Evolutionary conservation across 1,140 invertebrate species (phyloP).

Genomic region (Nasonia giraulti): DNA sequence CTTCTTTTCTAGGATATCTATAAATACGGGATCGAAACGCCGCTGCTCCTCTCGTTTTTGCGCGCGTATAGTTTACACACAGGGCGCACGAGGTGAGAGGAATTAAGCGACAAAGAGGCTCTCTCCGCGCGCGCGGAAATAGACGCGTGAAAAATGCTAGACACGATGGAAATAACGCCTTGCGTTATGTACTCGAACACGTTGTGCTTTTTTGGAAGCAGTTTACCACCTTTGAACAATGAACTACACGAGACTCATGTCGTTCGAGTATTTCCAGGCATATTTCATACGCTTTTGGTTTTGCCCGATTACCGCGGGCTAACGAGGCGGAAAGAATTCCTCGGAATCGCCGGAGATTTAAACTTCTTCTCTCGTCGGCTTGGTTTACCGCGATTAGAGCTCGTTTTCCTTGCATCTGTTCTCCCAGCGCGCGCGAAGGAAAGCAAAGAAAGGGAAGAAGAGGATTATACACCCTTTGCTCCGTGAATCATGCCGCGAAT

Average conservation of each 20-base stretch:
- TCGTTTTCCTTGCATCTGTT: background rate
- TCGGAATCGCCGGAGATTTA: conserved; percentile 35
- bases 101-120: conserved; percentile 42
- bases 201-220: background rate
- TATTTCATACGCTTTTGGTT: background rate
- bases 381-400: conserved; percentile 38
- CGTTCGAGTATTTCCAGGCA: background rate
- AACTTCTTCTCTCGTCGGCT: conserved; percentile 14
- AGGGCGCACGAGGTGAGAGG: conserved; percentile 19
- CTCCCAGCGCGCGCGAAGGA: background rate
- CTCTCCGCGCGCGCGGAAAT: background rate
- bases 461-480: conserved; percentile 22
- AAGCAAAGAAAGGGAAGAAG: background rate
- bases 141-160: conserved; percentile 24
- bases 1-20: conserved; percentile 66
- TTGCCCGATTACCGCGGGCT: background rate
- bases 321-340: conserved; percentile 37
- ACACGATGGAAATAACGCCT: conserved; percentile 36
- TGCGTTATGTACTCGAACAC: background rate
- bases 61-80: background rate
- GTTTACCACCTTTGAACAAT: background rate
- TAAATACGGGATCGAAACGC: conserved; percentile 64
- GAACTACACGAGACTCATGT: background rate
- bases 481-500: background rate
- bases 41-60: conserved; percentile 24